These are phyloP conservation scores for Microdon myrmicae DNA, from an alignment of 2,888 invertebrate species.

Conservation along the genomic window DNA sequence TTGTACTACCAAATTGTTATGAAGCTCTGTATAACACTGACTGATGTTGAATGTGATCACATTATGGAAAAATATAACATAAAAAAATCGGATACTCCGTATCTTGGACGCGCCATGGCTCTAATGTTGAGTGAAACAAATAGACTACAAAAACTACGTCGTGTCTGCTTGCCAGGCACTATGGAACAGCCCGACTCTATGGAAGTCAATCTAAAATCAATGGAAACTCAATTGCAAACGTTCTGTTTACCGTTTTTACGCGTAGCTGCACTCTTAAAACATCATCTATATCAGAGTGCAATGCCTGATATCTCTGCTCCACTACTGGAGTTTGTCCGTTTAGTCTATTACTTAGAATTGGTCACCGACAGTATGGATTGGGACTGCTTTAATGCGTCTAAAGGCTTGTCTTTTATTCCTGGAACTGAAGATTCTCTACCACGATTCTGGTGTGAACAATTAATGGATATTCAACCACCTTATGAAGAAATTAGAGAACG, in stretches of 20 bases:
- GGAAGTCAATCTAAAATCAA: constrained; percentile 63
- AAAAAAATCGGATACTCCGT: constrained; percentile 55
- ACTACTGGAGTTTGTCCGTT: constrained; percentile 79
- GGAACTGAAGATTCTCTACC: constrained; percentile 70
- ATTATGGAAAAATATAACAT: constrained; percentile 62
- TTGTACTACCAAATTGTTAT: constrained; percentile 89
- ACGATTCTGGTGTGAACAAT: constrained; percentile 76
- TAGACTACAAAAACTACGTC: constrained; percentile 61
- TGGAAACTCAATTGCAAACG: constrained; percentile 75
- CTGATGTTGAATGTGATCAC: constrained; percentile 73
- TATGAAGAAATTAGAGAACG: constrained; percentile 70
- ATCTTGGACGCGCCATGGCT: constrained; percentile 65
- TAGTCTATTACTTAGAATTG: constrained; percentile 82
- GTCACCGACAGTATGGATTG: constrained; percentile 75
- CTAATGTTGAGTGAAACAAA: constrained; percentile 63
- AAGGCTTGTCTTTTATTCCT: constrained; percentile 72
- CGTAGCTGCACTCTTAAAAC: constrained; percentile 82
- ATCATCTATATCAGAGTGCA: constrained; percentile 83
- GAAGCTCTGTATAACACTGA: constrained; percentile 78
- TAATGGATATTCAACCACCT: constrained; percentile 68
- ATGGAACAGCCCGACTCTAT: constrained; percentile 53
- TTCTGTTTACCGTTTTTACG: constrained; percentile 86
- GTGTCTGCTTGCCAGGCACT: constrained; percentile 60
- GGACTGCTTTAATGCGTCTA: constrained; percentile 74
- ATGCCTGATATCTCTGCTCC: constrained; percentile 75